Percentiles rank a stretch among this genome's conserved stretches.
Evolutionary conservation across 2,888 invertebrate genomes (phyloP).

Genomic region (Arrhopalites spinosus): DNA sequence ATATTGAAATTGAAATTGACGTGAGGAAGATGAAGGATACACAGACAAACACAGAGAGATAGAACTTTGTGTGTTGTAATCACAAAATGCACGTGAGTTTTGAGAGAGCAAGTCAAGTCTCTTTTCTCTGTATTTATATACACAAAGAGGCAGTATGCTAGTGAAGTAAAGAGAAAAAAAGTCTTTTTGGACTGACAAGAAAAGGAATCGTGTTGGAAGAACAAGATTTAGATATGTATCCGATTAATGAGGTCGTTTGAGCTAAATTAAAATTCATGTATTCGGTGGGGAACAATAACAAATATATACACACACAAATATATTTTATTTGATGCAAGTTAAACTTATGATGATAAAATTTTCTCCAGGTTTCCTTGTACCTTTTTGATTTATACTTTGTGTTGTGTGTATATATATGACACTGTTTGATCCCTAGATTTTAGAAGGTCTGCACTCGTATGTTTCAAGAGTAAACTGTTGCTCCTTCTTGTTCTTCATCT

Average conservation of each 20-base stretch:
- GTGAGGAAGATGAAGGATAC: neutral
- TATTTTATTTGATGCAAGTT: neutral
- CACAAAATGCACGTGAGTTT: constrained; percentile 8
- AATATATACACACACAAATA: neutral
- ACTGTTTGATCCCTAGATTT: neutral
- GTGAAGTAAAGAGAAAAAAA: constrained; percentile 3
- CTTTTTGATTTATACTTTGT: neutral
- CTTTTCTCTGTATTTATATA: neutral
- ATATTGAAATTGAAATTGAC: neutral
- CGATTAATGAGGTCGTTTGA: constrained; percentile 38
- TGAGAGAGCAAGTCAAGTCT: neutral
- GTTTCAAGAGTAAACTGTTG: neutral
- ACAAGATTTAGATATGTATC: constrained; percentile 37
- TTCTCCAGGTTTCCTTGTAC: constrained; percentile 14
- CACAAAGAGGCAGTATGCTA: neutral
- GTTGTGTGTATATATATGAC: neutral
- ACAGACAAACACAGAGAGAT: no score
- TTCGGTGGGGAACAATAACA: constrained; percentile 20
- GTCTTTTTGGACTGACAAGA: no score
- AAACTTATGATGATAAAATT: neutral
- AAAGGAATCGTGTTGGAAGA: no score
- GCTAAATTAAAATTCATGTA: constrained; percentile 35
- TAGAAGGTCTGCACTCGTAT: neutral
- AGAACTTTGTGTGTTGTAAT: neutral
- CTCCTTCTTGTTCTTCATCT: neutral